Conservation (phyloP, 1,140 invertebrate genomes). For the Condylostylus longicornis region DNA sequence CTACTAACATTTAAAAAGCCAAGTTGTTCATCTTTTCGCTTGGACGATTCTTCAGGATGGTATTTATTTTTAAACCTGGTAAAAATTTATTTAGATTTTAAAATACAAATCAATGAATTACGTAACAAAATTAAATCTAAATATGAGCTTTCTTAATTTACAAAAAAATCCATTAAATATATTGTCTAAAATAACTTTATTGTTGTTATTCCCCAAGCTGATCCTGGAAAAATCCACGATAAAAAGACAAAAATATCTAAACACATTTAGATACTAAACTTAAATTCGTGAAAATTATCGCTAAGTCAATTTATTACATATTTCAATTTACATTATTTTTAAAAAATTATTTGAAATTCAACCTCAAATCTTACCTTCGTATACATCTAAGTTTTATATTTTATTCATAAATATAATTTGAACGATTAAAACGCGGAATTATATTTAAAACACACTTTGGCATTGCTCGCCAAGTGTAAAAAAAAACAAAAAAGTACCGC, state of each 20-base stretch:
- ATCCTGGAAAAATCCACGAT: too few relatives aligned
- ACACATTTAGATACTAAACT: too few relatives aligned
- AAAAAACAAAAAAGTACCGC: background rate
- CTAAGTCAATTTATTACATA: too few relatives aligned
- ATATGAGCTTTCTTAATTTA: too few relatives aligned
- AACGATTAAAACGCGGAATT: slow-evolving; percentile 26
- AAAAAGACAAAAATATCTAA: too few relatives aligned
- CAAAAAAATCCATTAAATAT: too few relatives aligned
- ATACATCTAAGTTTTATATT: slow-evolving; percentile 5
- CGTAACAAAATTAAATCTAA: too few relatives aligned
- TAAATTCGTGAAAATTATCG: too few relatives aligned
- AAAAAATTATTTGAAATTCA: background rate
- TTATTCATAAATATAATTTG: slow-evolving; percentile 7
- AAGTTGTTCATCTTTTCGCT: slow-evolving; percentile 76
- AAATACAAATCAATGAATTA: too few relatives aligned
- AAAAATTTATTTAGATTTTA: slow-evolving; percentile 1
- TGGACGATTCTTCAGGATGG: slow-evolving; percentile 90
- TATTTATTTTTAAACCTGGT: slow-evolving; percentile 97
- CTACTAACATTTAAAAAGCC: slow-evolving; percentile 61
- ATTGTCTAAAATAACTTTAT: background rate
- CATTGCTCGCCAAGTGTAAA: slow-evolving; percentile 31
- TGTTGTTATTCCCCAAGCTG: too few relatives aligned
- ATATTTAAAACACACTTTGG: slow-evolving; percentile 24
- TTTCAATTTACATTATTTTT: background rate
- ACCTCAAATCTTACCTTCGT: slow-evolving; percentile 12